Base-by-base conservation (phyloP, 2,888 invertebrate genomes). In the Danaus chrysippus region DNA sequence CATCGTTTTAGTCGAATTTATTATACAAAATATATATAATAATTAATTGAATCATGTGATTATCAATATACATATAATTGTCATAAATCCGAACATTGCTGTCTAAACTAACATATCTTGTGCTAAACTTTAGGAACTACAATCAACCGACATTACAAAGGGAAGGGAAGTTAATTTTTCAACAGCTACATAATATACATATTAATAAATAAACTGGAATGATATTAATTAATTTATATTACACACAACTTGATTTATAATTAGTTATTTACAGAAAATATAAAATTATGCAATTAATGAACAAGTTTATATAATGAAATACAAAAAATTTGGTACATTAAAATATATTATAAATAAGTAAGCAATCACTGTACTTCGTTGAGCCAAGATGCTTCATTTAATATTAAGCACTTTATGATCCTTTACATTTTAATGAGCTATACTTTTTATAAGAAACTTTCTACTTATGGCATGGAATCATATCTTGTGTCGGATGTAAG, bases 401-500 rank as follows among this genome's bases (percentile, higher is more conserved):
- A 46, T 46, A 9, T 46, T 6, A 46, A 46, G 46, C 46, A n/a
- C n/a, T 46, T n/a, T 12, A n/a, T 13, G 46, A 46, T 13, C 13
- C 15, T 13, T 46, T 13, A n/a, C 6, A 13, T 46, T n/a, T 46
- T 10, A 46, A 46, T 46, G 15, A 13, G 46, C 23, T 34, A 13
- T 46, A 46, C 1, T 46, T 5, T 46, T n/a, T n/a, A 13, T 9
- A 1, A 42, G 41, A 44, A 52, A 59, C 58, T 56, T 61, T 34
- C 23, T 42, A 41, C 54, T 75, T 87, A 91, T 71, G 88, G 88
- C 93, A 93, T 92, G 57, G 92, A 93, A 62, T 93, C 93, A 78
- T 93, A 93, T 79, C 78, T 83, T 65, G 85, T 84, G 70, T 85
- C 87, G 9, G 80, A 72, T 1, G 86, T 84, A 3, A 92, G 88